Evolutionary conservation across 2,888 invertebrate species (phyloP).

Genomic region (Podotricha telesiphe): DNA sequence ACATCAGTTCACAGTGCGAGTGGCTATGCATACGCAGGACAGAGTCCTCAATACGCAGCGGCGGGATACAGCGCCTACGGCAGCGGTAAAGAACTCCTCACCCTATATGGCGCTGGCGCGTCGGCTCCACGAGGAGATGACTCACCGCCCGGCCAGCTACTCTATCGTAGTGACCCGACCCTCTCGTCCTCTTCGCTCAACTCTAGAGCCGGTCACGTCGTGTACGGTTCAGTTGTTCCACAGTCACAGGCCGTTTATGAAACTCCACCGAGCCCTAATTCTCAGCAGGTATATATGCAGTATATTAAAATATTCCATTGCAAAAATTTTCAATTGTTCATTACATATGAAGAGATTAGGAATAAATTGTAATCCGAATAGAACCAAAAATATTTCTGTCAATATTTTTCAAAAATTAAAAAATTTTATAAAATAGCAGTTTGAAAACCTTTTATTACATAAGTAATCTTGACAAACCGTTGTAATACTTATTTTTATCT

Average conservation of each 20-base stretch:
- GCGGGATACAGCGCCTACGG: constrained; percentile 54
- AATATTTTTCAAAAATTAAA: too few species aligned
- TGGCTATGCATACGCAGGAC: constrained; percentile 66
- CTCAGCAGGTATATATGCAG: constrained; percentile 75
- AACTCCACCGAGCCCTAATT: constrained; percentile 82
- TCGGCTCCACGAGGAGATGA: constrained; percentile 69
- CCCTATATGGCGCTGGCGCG: constrained; percentile 58
- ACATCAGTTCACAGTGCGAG: constrained; percentile 71
- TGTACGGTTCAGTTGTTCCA: constrained; percentile 73
- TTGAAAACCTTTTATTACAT: too few species aligned
- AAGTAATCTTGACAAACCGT: too few species aligned
- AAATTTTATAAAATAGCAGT: too few species aligned
- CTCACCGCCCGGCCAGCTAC: constrained; percentile 82
- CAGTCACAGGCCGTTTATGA: constrained; percentile 80
- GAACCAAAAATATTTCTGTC: too few species aligned
- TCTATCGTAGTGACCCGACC: constrained; percentile 87
- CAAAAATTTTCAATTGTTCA: too few species aligned
- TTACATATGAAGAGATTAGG: too few species aligned
- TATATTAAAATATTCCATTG: too few species aligned
- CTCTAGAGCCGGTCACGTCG: constrained; percentile 78
- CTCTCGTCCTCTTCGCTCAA: constrained; percentile 85
- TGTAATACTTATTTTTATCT: too few species aligned
- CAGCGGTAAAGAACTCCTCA: constrained; percentile 52
- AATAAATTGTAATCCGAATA: too few species aligned
- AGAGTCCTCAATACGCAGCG: constrained; percentile 68